Base-by-base conservation (phyloP, 2,113 vertebrate species). In the Nothobranchius furzeri region DNA sequence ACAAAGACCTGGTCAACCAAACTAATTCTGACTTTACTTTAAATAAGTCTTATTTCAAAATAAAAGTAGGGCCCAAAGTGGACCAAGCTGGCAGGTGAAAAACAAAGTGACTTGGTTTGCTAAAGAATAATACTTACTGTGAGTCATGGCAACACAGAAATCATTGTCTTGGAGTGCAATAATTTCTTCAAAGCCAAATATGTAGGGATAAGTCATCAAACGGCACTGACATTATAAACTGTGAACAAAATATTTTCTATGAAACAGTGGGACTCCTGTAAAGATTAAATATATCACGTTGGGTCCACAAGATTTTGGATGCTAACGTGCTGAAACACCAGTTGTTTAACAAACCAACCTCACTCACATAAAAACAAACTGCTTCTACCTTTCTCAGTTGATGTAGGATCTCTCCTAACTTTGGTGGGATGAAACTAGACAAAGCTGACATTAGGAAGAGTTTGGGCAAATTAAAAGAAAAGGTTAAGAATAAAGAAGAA, bases 111-210 rank as follows among this genome's bases (percentile, higher is more conserved):
- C 68, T 50, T 49, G n/a, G 48, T 50, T 20, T 50, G 13, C 48
- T 35, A 15, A 14, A 36, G 53, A 55, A 55, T 14, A 36, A 15
- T 55, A 15, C 14, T 0, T 55, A 68, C 49, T 71, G 13, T 48
- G 64, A 68, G 64, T 52, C 62, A 57, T 13, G 57, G 56, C 58
- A 68, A 61, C 20, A 48, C 37, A 62, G n/a, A 35, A 59, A 73
- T 59, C 64, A 70, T 68, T 51, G 51, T 25, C 46, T 74, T 64
- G 67, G 57, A 82, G 69, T 69, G 59, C 60, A 78, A 72, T 81
- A 79, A 77, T 82, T 73, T 71, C 15, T 59, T 70, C 43, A 59
- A 83, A 70, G 52, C 24, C 47, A 25, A 55, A 64, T 58, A 63
- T 60, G 50, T 70, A 52, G 12, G 40, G 64, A 47, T 53, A 55